These are phyloP conservation scores for Condylura cristata DNA, from an alignment of 2,113 vertebrate genomes.

Conservation along the genomic window DNA sequence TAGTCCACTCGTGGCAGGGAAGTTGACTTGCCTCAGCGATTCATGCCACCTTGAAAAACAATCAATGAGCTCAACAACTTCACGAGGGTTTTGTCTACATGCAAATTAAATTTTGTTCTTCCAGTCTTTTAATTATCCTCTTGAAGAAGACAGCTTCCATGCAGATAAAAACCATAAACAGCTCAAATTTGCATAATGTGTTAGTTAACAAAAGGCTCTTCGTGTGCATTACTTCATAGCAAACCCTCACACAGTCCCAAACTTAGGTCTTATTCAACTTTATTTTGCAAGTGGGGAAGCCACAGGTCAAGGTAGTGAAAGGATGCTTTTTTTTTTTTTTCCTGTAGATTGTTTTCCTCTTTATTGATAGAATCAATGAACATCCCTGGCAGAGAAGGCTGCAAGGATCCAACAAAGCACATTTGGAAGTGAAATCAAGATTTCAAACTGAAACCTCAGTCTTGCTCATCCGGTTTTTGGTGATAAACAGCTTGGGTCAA, in stretches of 20 bases:
- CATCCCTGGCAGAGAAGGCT: neutral
- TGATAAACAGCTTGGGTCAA: neutral
- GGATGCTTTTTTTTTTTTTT: no score
- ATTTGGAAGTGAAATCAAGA: neutral
- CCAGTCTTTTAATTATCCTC: slow-evolving; percentile 42
- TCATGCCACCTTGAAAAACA: neutral
- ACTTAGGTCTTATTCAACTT: neutral
- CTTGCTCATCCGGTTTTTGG: neutral
- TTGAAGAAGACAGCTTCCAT: neutral
- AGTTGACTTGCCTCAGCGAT: neutral
- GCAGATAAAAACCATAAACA: neutral
- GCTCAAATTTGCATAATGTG: neutral
- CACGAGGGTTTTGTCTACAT: neutral
- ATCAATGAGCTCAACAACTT: slow-evolving; percentile 36
- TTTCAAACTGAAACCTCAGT: neutral
- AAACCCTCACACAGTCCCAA: neutral
- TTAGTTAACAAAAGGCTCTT: neutral
- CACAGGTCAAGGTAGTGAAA: neutral
- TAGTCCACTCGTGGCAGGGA: neutral
- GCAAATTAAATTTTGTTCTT: slow-evolving; percentile 36
- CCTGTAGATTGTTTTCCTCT: slow-evolving; percentile 39
- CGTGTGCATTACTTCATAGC: neutral
- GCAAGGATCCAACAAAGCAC: neutral
- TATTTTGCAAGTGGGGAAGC: neutral
- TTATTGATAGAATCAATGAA: slow-evolving; percentile 51